Evolutionary conservation across 2,888 invertebrate genomes (phyloP).

Genomic region (Eristalis intricaria): DNA sequence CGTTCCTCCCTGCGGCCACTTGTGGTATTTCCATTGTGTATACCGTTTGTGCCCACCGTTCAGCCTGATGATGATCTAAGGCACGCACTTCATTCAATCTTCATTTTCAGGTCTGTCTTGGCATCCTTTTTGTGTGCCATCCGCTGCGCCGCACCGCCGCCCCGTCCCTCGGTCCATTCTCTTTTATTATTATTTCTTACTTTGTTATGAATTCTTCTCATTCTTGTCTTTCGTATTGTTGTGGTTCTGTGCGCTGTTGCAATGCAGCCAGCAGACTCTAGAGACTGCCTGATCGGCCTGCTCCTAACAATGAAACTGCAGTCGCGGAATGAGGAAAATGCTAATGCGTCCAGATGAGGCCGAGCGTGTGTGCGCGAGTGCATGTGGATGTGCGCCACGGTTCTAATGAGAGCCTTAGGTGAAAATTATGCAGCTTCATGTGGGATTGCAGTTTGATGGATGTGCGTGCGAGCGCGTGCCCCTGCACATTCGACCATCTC

Average conservation of each 20-base stretch:
- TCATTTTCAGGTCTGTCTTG: constrained; percentile 30
- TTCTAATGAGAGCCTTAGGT: constrained; percentile 32
- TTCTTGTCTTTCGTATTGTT: constrained; percentile 30
- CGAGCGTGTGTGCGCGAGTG: background rate
- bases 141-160: background rate
- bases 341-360: constrained; percentile 5
- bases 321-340: background rate
- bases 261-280: background rate
- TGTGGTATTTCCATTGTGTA: constrained; percentile 49
- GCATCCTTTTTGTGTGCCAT: constrained; percentile 29
- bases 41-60: constrained; percentile 25
- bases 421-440: constrained; percentile 56
- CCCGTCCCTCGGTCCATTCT: background rate
- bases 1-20: constrained; percentile 25
- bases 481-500: constrained; percentile 25
- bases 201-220: constrained; percentile 39
- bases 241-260: background rate
- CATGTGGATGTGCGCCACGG: background rate
- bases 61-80: constrained; percentile 42
- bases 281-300: constrained; percentile 24
- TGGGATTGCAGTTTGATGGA: constrained; percentile 42
- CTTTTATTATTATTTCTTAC: constrained; percentile 43
- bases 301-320: constrained; percentile 16
- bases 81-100: constrained; percentile 63
- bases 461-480: constrained; percentile 50